phyloP scores from a whole-genome alignment of 2,113 vertebrate genomes.

The Nesoenas mayeri region DNA sequence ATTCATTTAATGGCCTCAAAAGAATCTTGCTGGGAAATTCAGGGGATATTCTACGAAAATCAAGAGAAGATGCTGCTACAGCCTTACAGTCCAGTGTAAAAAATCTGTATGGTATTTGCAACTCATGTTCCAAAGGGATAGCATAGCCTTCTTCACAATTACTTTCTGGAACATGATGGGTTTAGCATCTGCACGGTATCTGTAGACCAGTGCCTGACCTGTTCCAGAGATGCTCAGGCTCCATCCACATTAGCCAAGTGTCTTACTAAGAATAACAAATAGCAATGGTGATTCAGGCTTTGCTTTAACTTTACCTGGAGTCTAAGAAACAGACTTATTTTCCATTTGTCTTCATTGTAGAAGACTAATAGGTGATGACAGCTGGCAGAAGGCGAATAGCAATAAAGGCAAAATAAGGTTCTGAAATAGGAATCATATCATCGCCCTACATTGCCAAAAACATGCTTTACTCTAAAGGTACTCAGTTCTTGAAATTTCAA shows the following conservation, averaged over 20 bases:
- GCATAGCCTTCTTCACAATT: not conserved
- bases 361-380: not conserved
- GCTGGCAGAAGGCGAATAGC: not conserved
- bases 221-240: not conserved
- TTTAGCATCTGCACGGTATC: not conserved
- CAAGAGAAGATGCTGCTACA: not conserved
- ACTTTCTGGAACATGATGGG: not conserved
- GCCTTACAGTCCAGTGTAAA: not conserved
- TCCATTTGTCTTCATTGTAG: not conserved
- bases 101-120: not conserved
- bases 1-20: accelerated
- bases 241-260: not conserved
- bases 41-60: not conserved
- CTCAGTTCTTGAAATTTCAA: not conserved
- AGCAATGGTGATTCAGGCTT: not conserved
- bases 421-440: not conserved
- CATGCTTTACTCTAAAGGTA: not conserved
- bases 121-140: not conserved
- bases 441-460: not conserved
- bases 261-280: not conserved
- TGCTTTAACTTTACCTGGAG: not conserved
- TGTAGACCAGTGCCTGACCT: not conserved
- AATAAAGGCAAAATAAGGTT: conserved; percentile 1
- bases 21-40: not conserved
- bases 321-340: not conserved